These are phyloP conservation scores for Deroplatys truncata DNA, from an alignment of 2,888 invertebrate genomes.

Conservation along the genomic window DNA sequence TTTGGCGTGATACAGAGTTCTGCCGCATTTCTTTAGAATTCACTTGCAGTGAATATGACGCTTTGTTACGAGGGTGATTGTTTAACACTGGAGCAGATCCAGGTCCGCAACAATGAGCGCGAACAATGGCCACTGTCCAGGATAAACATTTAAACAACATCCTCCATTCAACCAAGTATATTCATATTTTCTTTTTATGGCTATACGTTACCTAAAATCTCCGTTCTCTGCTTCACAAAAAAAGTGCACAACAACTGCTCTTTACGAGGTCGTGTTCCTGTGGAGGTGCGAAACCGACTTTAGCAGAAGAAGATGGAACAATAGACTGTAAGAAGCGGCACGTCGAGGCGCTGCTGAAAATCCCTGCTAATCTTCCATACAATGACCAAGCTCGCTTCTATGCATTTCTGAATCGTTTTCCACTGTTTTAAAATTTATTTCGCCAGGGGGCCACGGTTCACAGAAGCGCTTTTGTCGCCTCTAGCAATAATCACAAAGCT, in stretches of 20 bases:
- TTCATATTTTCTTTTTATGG: background rate
- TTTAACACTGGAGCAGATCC: background rate
- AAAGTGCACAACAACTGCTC: background rate
- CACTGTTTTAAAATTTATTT: background rate
- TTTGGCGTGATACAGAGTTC: background rate
- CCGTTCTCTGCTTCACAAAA: background rate
- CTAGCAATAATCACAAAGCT: background rate
- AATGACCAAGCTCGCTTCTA: background rate
- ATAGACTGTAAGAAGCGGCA: background rate
- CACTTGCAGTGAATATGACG: background rate
- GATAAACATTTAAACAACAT: background rate
- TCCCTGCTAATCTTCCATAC: background rate
- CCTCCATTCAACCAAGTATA: background rate
- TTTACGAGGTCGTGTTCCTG: background rate
- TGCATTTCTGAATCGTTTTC: background rate
- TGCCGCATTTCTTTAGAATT: background rate
- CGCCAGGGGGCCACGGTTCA: background rate
- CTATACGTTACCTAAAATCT: background rate
- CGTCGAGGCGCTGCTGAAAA: background rate
- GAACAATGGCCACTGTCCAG: background rate
- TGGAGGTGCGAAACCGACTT: background rate
- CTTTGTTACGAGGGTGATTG: background rate
- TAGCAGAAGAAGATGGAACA: background rate
- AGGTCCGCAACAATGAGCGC: background rate
- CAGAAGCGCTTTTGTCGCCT: background rate